These are phyloP conservation scores for Tachycineta bicolor DNA, from an alignment of 2,113 vertebrate genomes.

Conservation along the genomic window DNA sequence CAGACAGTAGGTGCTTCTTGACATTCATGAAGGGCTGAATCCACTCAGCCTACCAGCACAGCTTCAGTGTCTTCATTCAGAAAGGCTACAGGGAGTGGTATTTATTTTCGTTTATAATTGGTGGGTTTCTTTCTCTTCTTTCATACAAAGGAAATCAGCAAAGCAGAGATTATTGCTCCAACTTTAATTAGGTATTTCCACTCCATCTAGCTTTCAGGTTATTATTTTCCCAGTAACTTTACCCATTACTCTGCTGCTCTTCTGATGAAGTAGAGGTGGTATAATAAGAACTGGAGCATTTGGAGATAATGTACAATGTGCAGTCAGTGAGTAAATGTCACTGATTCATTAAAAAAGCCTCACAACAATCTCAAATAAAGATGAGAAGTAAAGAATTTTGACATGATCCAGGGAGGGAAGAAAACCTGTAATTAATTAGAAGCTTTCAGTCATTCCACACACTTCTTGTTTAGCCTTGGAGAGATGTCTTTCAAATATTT, in stretches of 20 bases:
- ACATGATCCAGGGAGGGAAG: not conserved
- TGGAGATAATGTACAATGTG: not conserved
- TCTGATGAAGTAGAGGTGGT: not conserved
- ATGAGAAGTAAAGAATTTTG: not conserved
- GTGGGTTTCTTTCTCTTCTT: not conserved
- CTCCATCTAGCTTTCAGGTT: not conserved
- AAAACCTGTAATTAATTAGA: not conserved
- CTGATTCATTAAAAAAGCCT: not conserved
- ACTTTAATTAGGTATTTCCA: constrained; percentile 16
- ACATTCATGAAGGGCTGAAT: not conserved
- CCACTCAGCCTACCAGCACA: not conserved
- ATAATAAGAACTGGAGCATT: not conserved
- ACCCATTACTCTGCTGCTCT: not conserved
- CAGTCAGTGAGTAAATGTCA: not conserved
- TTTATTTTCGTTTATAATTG: constrained; percentile 1
- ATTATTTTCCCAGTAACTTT: not conserved
- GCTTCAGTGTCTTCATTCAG: not conserved
- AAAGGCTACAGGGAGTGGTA: not conserved
- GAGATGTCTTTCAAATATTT: not conserved
- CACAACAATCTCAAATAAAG: not conserved
- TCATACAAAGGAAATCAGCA: not conserved
- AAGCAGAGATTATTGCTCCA: constrained; percentile 10
- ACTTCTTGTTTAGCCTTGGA: not conserved
- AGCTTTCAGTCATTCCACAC: not conserved
- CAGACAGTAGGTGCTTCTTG: not conserved